Base-by-base conservation (phyloP, 2,113 vertebrate genomes). In the Synodontis membranacea region DNA sequence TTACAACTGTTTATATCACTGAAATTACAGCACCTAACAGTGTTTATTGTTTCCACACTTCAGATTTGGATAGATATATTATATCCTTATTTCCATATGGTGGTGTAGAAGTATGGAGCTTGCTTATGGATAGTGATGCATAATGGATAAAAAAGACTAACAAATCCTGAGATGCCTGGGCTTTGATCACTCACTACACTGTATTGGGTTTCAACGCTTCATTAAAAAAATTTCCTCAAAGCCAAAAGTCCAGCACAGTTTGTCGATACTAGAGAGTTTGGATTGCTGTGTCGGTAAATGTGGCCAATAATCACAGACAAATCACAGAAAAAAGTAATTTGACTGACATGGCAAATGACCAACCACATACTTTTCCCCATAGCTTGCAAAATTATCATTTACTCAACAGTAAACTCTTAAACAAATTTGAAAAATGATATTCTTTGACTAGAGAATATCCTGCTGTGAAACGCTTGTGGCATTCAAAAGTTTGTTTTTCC, bases 71-170 rank as follows among this genome's bases (percentile, higher is more conserved):
- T 17, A 46, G 1, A 44, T 46, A 10, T 74, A 74, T 19, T 5
- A 66, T 5, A 79, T 4, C 17, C 17, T 7, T 54, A 37, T 54
- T 37, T 54, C 8, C 4, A 37, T 19, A 37, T 79, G n/a, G 37
- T 21, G 23, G 44, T 48, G 17, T 37, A 76, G 44, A 48, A 28
- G 21, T 75, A 14, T 75, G 23, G 12, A 12, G 11, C n/a, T 25
- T 75, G 12, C 48, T 15, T 44, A 10, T 44, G 3, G 8, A 42
- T 74, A 3, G 5, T 74, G 48, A n/a, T 34, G 23, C 39, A 34
- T 54, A 78, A 39, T 66, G 68, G 80, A 62, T 46, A 66, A n/a
- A n/a, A 85, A 86, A 46, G 80, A 56, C 84, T 42, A 86, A 80
- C 7, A 62, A 56, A 76, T 54, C 46, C 31, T 70, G 23, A 72